phyloP scores from a whole-genome alignment of 1,140 invertebrate genomes.

The Notospermus geniculatus region DNA sequence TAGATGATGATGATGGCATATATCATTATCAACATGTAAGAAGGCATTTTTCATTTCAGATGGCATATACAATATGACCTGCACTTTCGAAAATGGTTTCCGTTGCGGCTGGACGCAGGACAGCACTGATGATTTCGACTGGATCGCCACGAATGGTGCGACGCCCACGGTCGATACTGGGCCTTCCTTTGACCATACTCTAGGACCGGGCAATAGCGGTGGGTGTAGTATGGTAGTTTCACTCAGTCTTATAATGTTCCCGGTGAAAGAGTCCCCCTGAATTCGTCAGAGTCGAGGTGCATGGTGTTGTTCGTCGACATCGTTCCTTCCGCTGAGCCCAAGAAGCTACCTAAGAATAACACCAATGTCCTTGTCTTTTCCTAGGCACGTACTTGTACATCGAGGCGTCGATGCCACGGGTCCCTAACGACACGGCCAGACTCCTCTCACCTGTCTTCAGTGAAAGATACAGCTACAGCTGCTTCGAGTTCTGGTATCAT shows the following conservation, averaged over 20 bases:
- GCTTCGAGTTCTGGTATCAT: slow-evolving; percentile 44
- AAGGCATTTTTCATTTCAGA: too few species aligned
- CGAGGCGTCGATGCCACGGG: slow-evolving; percentile 38
- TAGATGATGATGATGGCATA: too few species aligned
- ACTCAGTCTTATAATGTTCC: too few species aligned
- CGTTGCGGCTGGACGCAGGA: slow-evolving; percentile 36
- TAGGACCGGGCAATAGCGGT: slow-evolving; percentile 20
- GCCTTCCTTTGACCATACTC: slow-evolving; percentile 37
- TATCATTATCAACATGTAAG: too few species aligned
- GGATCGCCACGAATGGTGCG: slow-evolving; percentile 30
- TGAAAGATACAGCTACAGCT: slow-evolving; percentile 30
- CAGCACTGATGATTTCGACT: slow-evolving; percentile 36
- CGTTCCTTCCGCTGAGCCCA: too few species aligned
- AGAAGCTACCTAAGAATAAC: too few species aligned
- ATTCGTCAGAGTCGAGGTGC: too few species aligned
- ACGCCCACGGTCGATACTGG: slow-evolving; percentile 30
- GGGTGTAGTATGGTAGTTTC: too few species aligned
- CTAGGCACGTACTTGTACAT: slow-evolving; percentile 30
- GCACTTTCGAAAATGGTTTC: slow-evolving; percentile 36
- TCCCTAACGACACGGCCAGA: slow-evolving; percentile 34
- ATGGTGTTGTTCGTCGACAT: too few species aligned
- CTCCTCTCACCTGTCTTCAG: slow-evolving; percentile 57
- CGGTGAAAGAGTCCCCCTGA: too few species aligned
- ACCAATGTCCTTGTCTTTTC: too few species aligned
- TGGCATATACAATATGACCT: slow-evolving; percentile 9